Percentiles rank a stretch among this genome's conserved stretches.
Conservation (phyloP, 2,797 vertebrate species). For the Scolopax bukidnonensis region DNA sequence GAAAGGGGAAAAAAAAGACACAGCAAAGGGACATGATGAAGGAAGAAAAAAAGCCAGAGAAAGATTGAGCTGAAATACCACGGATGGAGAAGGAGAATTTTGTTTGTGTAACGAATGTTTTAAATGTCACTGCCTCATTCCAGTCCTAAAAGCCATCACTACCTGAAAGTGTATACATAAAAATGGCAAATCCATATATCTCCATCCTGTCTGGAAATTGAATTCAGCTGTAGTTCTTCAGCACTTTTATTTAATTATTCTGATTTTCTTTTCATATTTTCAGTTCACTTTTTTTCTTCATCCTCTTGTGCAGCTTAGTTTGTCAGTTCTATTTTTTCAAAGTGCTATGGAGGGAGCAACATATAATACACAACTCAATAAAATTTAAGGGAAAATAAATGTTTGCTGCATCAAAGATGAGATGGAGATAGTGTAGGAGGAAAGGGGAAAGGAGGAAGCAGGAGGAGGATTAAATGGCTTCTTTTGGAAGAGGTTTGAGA, state of each 20-base stretch:
- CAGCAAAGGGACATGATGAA: neutral
- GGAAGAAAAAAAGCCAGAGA: neutral
- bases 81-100: neutral
- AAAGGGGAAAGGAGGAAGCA: neutral
- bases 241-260: neutral
- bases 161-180: neutral
- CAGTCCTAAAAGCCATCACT: neutral
- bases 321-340: constrained; percentile 26
- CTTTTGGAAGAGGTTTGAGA: constrained; percentile 18
- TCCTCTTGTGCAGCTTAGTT: neutral
- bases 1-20: neutral
- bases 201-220: neutral
- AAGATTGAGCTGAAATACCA: neutral
- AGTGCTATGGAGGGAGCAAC: neutral
- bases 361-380: neutral
- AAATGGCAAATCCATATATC: neutral
- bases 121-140: neutral
- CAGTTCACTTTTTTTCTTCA: neutral
- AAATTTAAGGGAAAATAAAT: constrained; percentile 23
- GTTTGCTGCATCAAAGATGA: constrained; percentile 28
- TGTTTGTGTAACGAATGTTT: neutral
- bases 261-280: neutral
- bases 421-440: neutral
- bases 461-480: constrained; percentile 7
- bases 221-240: constrained; percentile 10